Evolutionary conservation across 2,113 vertebrate species (phyloP).

Genomic region (Eidolon helvum): DNA sequence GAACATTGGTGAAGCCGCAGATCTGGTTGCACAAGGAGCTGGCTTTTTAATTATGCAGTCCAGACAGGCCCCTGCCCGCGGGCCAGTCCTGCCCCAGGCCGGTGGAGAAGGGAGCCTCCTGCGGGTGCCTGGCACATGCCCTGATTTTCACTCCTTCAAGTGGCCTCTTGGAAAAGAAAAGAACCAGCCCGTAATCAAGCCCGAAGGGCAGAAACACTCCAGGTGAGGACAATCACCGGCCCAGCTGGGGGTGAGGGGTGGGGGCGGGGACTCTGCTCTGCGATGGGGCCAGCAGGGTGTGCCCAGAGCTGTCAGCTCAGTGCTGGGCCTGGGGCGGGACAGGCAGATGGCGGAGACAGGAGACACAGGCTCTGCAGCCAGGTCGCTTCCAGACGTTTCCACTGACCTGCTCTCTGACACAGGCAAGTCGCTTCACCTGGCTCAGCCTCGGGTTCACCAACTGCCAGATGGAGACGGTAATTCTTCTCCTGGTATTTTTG

Average conservation of each 20-base stretch:
- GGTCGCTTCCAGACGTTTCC: accelerated
- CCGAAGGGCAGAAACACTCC: conserved; percentile 65
- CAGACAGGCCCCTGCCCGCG: conserved; percentile 25
- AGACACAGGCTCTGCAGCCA: not conserved
- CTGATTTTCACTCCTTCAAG: conserved; percentile 79
- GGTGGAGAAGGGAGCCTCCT: conserved; percentile 59
- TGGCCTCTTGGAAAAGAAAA: conserved; percentile 71
- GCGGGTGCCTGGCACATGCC: conserved; percentile 70
- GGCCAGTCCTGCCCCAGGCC: not conserved
- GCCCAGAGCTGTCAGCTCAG: not conserved
- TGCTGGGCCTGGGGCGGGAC: not conserved
- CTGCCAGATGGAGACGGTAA: not conserved
- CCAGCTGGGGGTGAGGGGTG: conserved; percentile 1
- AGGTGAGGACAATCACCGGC: conserved; percentile 79
- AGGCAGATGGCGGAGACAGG: accelerated
- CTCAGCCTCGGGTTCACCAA: not conserved
- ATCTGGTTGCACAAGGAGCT: not conserved
- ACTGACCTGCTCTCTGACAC: not conserved
- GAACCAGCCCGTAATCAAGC: conserved; percentile 79
- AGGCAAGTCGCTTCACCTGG: not conserved
- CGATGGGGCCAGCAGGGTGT: too few species aligned
- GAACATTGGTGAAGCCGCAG: not conserved
- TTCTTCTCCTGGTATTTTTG: too few species aligned
- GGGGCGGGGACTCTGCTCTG: too few species aligned
- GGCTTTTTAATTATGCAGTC: conserved; percentile 73